A percentile compares a stretch with the other conserved stretches of the same genome.
These are phyloP conservation scores for Micoletzkya japonica DNA, from an alignment of 2,888 invertebrate genomes.

Conservation along the genomic window DNA sequence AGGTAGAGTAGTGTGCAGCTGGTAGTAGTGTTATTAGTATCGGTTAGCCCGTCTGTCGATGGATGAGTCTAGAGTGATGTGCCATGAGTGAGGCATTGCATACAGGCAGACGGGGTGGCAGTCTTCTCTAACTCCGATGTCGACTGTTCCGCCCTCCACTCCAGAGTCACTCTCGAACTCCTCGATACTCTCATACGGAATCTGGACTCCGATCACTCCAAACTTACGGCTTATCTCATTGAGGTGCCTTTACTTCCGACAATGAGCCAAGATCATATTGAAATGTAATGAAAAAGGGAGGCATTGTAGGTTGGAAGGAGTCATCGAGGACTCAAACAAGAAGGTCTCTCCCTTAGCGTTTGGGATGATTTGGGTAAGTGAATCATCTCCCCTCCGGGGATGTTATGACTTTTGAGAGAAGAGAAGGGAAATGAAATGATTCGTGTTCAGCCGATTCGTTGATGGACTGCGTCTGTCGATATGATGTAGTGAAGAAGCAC, in stretches of 20 bases:
- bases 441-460: slow-evolving; percentile 47
- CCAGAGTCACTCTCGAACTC: slow-evolving; percentile 51
- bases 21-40: not conserved
- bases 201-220: slow-evolving; percentile 46
- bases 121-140: slow-evolving; percentile 50
- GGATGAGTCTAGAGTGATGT: not conserved
- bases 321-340: slow-evolving; percentile 47
- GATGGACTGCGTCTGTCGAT: slow-evolving; percentile 51
- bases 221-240: slow-evolving; percentile 44
- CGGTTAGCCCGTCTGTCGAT: too few relatives aligned
- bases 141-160: slow-evolving; percentile 52
- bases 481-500: slow-evolving; percentile 54
- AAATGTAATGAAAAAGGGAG: not conserved
- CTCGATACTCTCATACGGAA: slow-evolving; percentile 48
- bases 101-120: slow-evolving; percentile 54
- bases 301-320: slow-evolving; percentile 41
- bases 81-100: too few relatives aligned
- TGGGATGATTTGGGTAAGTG: slow-evolving; percentile 56
- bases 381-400: not conserved
- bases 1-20: slow-evolving; percentile 35
- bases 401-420: slow-evolving; percentile 13
- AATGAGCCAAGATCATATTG: not conserved
- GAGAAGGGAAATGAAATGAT: not conserved
- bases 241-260: slow-evolving; percentile 35
- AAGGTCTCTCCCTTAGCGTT: slow-evolving; percentile 47